Base-by-base conservation (phyloP, 2,888 invertebrate genomes). In the Stratiomys singularior region DNA sequence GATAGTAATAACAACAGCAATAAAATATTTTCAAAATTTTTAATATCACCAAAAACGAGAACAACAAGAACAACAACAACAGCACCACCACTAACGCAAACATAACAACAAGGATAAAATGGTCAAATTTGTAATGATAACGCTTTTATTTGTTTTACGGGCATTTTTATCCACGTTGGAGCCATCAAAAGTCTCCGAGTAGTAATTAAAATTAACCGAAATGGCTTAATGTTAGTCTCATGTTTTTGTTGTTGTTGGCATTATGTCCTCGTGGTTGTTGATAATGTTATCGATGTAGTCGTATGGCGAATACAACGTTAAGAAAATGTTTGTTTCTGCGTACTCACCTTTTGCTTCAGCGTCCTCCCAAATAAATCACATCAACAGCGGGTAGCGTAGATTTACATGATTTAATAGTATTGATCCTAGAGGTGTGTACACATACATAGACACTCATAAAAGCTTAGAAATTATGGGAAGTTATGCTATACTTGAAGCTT, bases 321-420 rank as follows among this genome's bases (percentile, higher is more conserved):
- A 25, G 60, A 18, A 7, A 60, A 23, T 13, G 60, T 23, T 9
- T 21, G 25, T 25, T 37, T 37, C 11, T 11, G 60, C 11, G 4
- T 58, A 74, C 74, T 74, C 30, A 74, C 74, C 74, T 28, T 27
- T 15, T 30, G 27, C 60, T 74, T 30, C 15, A 58, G 30, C 27
- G 23, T n/a, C 74, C 58, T 11, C 23, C 56, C 58, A 44, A 30
- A 37, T 58, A 74, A 74, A 58, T 74, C 60, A 58, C 74, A 58
- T 74, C 60, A 25, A 37, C 60, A 69, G 13, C 46, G 23, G 66
- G 15, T n/a, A 66, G 71, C 58, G 60, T 60, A 60, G 25, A 60
- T 60, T 74, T 74, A 74, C 69, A 69, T 69, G 47, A 47, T 69
- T 69, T 47, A 37, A n/a, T 69, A 69, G 46, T 69, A 69, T 69